Base-by-base conservation (phyloP, 2,797 vertebrate species). In the Pangasius krempfi region DNA sequence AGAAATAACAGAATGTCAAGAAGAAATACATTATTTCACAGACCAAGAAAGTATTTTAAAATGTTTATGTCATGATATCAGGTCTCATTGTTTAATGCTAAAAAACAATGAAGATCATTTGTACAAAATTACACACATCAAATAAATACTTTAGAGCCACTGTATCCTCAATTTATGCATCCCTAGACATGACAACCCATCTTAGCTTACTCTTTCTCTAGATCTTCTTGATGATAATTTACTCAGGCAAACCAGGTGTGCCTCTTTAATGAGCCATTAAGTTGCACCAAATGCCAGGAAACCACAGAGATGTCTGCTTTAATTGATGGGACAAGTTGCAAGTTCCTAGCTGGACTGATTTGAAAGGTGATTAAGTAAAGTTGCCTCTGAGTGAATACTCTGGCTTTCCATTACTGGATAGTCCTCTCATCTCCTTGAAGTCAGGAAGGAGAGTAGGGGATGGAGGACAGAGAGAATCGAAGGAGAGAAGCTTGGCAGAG, bases 401-500 rank as follows among this genome's bases (percentile, higher is more conserved):
- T 89, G 80, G 86, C 90, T 87, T 75, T 66, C 66, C 87, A 89
- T 91, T 89, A 60, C 92, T 89, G 91, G 92, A 89, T 90, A 89
- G 87, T 88, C 93, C 92, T 92, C 93, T 92, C 88, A 89, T 92
- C 91, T 93, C 91, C 92, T 93, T 94, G 81, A 93, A 93, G 92
- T 94, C 92, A 94, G 88, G 93, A 91, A 91, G 60, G 52, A 89
- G 22, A 87, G 47, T 84, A 62, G 60, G 44, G 73, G 52, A 85
- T 84, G 66, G 88, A 50, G 86, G 84, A 86, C 75, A 78, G 56
- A 60, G 20, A 90, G 44, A 72, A 88, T 82, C 58, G 78, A 73
- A 79, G 50, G n/a, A 72, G 18, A 88, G 84, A 84, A 85, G 92
- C 91, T 94, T 96, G 96, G 95, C 95, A 96, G 91, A 92, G 94